Conservation (phyloP, 2,888 invertebrate genomes). For the Philaethria dido region DNA sequence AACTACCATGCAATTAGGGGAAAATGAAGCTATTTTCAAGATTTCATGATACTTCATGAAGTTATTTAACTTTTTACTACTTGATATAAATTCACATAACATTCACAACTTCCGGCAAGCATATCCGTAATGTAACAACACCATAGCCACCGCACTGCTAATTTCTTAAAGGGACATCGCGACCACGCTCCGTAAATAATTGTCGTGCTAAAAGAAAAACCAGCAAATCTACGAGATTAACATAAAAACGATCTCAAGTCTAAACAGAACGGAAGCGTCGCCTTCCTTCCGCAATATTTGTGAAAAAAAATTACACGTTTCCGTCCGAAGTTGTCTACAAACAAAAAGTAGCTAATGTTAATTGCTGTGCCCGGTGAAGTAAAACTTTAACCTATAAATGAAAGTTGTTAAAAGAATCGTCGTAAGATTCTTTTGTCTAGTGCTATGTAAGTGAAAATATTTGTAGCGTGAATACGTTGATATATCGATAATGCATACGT, state of each 20-base stretch:
- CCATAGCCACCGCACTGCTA: constrained; percentile 55
- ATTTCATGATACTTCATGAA: too few species aligned
- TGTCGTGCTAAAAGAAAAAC: constrained; percentile 75
- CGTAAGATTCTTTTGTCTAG: constrained; percentile 12
- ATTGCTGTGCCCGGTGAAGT: constrained; percentile 67
- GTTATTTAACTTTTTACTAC: too few species aligned
- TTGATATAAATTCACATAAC: too few species aligned
- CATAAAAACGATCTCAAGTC: constrained; percentile 83
- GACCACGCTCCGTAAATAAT: constrained; percentile 69
- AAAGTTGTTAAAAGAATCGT: constrained; percentile 41
- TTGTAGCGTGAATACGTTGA: too few species aligned
- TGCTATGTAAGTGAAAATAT: neutral
- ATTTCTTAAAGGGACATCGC: constrained; percentile 67
- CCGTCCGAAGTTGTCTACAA: constrained; percentile 75
- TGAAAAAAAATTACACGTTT: constrained; percentile 78
- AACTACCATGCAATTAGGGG: too few species aligned
- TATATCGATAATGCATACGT: too few species aligned
- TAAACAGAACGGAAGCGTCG: constrained; percentile 78
- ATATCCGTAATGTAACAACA: neutral
- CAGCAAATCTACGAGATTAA: constrained; percentile 78
- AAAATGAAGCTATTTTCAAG: too few species aligned
- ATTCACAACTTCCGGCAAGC: too few species aligned
- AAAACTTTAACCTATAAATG: constrained; percentile 71
- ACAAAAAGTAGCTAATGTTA: constrained; percentile 73
- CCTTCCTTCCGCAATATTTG: constrained; percentile 82